These are phyloP conservation scores for Uropetala carovei DNA, from an alignment of 2,888 invertebrate genomes.

Conservation along the genomic window DNA sequence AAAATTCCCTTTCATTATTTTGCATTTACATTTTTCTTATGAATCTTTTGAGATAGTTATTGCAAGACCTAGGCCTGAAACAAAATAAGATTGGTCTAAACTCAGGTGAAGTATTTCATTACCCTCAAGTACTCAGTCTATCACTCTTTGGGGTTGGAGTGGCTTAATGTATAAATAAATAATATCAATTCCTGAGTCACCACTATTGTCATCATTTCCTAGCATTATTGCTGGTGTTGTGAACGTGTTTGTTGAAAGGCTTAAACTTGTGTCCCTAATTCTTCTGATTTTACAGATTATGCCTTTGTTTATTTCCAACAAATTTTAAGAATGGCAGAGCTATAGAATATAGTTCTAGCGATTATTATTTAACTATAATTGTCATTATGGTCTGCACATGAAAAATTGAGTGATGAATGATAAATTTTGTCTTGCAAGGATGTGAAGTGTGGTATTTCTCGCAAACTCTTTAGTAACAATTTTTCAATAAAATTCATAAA, in stretches of 20 bases:
- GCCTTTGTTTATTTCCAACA: slow-evolving; percentile 36
- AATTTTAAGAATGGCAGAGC: background rate
- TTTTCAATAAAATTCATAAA: slow-evolving; percentile 68
- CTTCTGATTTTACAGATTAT: slow-evolving; percentile 33
- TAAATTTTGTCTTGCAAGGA: slow-evolving; percentile 60
- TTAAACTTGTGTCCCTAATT: slow-evolving; percentile 47
- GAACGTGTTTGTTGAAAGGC: slow-evolving; percentile 32
- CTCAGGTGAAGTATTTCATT: slow-evolving; percentile 41
- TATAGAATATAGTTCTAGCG: slow-evolving; percentile 29
- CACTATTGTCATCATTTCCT: slow-evolving; percentile 47
- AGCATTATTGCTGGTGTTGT: slow-evolving; percentile 15
- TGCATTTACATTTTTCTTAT: background rate
- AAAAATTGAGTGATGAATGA: slow-evolving; percentile 61
- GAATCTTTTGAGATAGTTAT: slow-evolving; percentile 1
- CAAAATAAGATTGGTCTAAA: slow-evolving; percentile 8
- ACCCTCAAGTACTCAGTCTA: slow-evolving; percentile 23
- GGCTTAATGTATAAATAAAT: slow-evolving; percentile 42
- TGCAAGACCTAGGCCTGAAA: background rate
- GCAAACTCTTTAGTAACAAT: slow-evolving; percentile 67
- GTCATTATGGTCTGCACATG: slow-evolving; percentile 54
- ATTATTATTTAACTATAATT: slow-evolving; percentile 51
- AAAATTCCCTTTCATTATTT: background rate
- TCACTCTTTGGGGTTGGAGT: slow-evolving; percentile 13
- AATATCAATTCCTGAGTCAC: slow-evolving; percentile 25
- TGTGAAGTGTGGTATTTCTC: slow-evolving; percentile 64